Base-by-base conservation (phyloP, 64 coral and sea anemone genomes). In the Catalaphyllia jardinei region DNA sequence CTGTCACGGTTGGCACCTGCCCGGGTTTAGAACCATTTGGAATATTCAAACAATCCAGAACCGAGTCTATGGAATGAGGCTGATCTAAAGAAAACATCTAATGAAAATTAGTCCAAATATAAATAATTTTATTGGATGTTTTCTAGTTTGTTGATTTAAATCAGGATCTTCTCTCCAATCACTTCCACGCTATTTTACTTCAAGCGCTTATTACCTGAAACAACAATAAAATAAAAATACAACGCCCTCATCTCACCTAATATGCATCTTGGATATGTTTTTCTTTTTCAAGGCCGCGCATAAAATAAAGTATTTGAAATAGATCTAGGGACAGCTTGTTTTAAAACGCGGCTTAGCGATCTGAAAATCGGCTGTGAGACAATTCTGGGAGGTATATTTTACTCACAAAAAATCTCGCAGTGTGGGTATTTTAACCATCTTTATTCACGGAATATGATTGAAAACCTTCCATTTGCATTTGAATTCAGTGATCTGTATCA, bases 1-100 rank as follows among this genome's bases (percentile, higher is more conserved):
- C 39, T 65, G 81, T 71, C 81, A 71, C 4, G 62, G 22, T 39
- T 28, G 38, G 11, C 81, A 71, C 81, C 81, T 85, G 81, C 24
- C 24, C 35, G 28, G 18, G 60, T 64, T 63, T 65, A 14, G 16
- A 50, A 85, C 22, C 63, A 69, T 69, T 69, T 27, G 25, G 10
- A 69, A 27, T n/a, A 69, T n/a, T 69, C 65, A 69, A 69, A 69
- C 10, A 24, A 69, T 69, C n/a, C 24, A 18, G 24, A 18, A 1
- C 10, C 10, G 10, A 25, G 65, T n/a, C 25, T 69, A 69, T 69
- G 22, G 2, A n/a, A 69, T 69, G 10, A 69, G 22, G 7, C 1
- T 69, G 65, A 69, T 69, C n/a, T 69, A 10, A 28, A 69, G 9
- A 69, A 6, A 25, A 11, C 24, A 27, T 69, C 0, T 4, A 11